A percentile compares a stretch with the other conserved stretches of the same genome.
Evolutionary conservation across 1,140 invertebrate species (phyloP).

Genomic region (Diachasma alloeum): DNA sequence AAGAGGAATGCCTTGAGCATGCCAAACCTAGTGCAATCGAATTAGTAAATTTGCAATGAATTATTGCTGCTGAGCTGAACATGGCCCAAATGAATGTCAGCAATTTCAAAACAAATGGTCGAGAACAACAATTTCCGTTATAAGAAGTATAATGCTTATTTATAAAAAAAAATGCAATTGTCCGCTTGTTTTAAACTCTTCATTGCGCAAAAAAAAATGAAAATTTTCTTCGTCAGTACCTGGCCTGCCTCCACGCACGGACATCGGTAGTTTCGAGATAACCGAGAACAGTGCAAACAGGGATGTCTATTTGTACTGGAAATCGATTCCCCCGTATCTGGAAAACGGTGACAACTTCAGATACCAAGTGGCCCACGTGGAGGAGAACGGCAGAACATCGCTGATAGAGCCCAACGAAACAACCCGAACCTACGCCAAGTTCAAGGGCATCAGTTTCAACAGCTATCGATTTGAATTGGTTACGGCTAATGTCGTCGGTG

Average conservation of each 20-base stretch:
- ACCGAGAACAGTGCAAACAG: conserved; percentile 59
- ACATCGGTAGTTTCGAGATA: conserved; percentile 73
- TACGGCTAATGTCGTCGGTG: conserved; percentile 69
- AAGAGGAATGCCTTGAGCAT: too few species aligned
- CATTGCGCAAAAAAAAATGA: too few species aligned
- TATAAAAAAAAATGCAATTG: too few species aligned
- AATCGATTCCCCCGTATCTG: conserved; percentile 69
- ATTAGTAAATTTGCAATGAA: too few species aligned
- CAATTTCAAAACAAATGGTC: too few species aligned
- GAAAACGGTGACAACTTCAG: conserved; percentile 69
- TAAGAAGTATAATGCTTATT: too few species aligned
- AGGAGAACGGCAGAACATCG: conserved; percentile 53
- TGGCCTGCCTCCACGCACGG: conserved; percentile 68
- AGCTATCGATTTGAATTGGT: conserved; percentile 66
- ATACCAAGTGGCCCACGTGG: conserved; percentile 54
- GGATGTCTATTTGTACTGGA: conserved; percentile 76
- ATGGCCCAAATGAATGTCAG: too few species aligned
- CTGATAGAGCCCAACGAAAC: conserved; percentile 55
- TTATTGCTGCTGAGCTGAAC: too few species aligned
- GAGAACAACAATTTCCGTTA: too few species aligned
- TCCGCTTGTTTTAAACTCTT: too few species aligned
- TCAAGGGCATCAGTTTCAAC: conserved; percentile 60
- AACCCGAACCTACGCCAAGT: conserved; percentile 66
- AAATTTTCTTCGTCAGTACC: conserved; percentile 61
- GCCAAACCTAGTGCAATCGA: too few species aligned